Conservation (phyloP, 2,888 invertebrate genomes). For the Tyria jacobaeae region DNA sequence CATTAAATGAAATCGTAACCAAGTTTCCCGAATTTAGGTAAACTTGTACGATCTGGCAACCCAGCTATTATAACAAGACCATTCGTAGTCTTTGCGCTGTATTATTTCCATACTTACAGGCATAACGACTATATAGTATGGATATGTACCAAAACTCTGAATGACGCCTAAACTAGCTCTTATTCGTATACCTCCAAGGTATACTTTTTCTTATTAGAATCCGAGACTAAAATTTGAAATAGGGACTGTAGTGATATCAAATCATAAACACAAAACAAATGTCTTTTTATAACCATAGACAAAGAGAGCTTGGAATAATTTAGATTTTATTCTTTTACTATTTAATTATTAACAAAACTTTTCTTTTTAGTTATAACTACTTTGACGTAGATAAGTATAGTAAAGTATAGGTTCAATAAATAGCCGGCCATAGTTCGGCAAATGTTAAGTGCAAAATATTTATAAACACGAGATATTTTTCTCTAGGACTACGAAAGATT, state of each 20-base stretch:
- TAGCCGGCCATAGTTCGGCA: no score
- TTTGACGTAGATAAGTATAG: no score
- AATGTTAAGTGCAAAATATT: no score
- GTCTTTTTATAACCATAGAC: conserved; percentile 75
- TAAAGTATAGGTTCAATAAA: no score
- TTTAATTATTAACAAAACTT: neutral
- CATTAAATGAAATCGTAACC: no score
- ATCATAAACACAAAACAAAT: conserved; percentile 67
- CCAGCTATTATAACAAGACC: conserved; percentile 71
- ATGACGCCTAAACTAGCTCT: neutral
- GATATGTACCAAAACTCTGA: conserved; percentile 8
- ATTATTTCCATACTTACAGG: conserved; percentile 78
- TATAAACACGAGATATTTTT: no score
- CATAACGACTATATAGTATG: conserved; percentile 24
- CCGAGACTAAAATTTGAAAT: conserved; percentile 23
- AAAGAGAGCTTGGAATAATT: conserved; percentile 60
- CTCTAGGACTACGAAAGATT: neutral
- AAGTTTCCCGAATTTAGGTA: neutral
- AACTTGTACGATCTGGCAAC: conserved; percentile 30
- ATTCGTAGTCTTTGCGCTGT: conserved; percentile 82
- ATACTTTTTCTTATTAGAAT: conserved; percentile 9
- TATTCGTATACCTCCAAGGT: conserved; percentile 8
- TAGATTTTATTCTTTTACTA: conserved; percentile 59
- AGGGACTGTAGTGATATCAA: conserved; percentile 57
- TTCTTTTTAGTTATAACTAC: neutral